Evolutionary conservation across 1,140 invertebrate genomes (phyloP).

Genomic region (Amphibalanus amphitrite): DNA sequence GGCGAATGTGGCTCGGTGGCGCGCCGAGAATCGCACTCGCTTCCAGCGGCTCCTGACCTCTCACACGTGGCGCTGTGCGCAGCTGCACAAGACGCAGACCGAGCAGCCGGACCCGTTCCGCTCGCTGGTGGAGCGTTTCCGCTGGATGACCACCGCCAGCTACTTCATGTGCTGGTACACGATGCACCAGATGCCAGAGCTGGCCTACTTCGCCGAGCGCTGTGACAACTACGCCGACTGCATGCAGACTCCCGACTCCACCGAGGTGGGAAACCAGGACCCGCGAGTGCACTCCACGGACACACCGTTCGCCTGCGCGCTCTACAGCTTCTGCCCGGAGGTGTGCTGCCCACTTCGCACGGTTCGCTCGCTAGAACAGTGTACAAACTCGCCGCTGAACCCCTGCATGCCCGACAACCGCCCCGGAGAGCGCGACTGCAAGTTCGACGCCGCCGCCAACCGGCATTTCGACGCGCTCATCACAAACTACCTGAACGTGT

Average conservation of each 20-base stretch:
- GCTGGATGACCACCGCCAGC: slow-evolving; percentile 30
- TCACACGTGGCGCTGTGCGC: not conserved
- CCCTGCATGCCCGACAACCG: slow-evolving; percentile 26
- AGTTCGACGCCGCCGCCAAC: slow-evolving; percentile 30
- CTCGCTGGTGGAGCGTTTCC: not conserved
- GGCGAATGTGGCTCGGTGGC: not conserved
- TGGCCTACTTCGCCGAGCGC: slow-evolving; percentile 32
- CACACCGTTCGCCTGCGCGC: slow-evolving; percentile 36
- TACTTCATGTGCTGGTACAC: slow-evolving; percentile 49
- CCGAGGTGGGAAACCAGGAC: slow-evolving; percentile 29
- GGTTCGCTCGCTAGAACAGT: slow-evolving; percentile 24
- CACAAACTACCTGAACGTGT: slow-evolving; percentile 38
- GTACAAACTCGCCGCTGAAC: slow-evolving; percentile 26
- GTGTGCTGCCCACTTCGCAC: slow-evolving; percentile 37
- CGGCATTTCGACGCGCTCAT: slow-evolving; percentile 32
- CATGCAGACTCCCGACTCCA: slow-evolving; percentile 21
- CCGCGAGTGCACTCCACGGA: slow-evolving; percentile 32
- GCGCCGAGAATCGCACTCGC: not conserved
- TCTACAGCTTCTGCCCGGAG: slow-evolving; percentile 46
- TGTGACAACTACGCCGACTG: slow-evolving; percentile 44
- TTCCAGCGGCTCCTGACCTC: not conserved
- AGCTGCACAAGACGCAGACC: not conserved
- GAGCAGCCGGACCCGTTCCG: not conserved
- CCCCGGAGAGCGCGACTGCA: slow-evolving; percentile 23
- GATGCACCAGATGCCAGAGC: slow-evolving; percentile 32